phyloP scores from a whole-genome alignment of 2,797 vertebrate genomes.

The Serranus cabrilla region DNA sequence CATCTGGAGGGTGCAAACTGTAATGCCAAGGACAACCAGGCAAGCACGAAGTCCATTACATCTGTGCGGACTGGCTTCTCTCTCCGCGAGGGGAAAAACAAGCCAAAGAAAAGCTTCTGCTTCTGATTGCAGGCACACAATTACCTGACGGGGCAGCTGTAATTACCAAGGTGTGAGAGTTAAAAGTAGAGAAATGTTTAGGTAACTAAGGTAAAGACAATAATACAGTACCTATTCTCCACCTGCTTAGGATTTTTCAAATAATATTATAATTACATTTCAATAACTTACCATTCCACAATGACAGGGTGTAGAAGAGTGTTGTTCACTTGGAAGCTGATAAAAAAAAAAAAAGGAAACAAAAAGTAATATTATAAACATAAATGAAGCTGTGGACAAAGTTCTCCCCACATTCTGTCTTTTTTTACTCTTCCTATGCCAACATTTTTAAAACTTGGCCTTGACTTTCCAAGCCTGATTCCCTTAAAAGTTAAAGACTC shows the following conservation, averaged over 20 bases:
- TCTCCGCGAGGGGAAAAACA: slow-evolving; percentile 23
- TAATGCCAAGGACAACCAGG: slow-evolving; percentile 74
- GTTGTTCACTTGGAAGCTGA: slow-evolving; percentile 87
- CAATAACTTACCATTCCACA: slow-evolving; percentile 91
- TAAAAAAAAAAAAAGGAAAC: too few species aligned
- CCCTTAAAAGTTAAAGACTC: too few species aligned
- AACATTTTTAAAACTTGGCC: too few species aligned
- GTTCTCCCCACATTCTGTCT: too few species aligned
- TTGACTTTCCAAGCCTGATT: too few species aligned
- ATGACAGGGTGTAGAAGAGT: slow-evolving; percentile 92
- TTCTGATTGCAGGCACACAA: slow-evolving; percentile 41
- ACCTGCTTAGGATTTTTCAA: background rate
- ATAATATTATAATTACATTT: background rate
- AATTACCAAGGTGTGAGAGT: slow-evolving; percentile 1
- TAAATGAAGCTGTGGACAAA: too few species aligned
- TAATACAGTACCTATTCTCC: background rate
- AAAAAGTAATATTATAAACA: too few species aligned
- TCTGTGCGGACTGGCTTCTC: slow-evolving; percentile 35
- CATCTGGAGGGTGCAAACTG: slow-evolving; percentile 63
- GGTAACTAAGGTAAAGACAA: background rate
- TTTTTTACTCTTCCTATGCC: too few species aligned
- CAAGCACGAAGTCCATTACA: slow-evolving; percentile 79
- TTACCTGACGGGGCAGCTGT: slow-evolving; percentile 11
- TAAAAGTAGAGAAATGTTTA: slow-evolving; percentile 9
- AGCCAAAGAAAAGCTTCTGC: slow-evolving; percentile 16